These are phyloP conservation scores for Vimba vimba DNA, from an alignment of 2,113 vertebrate genomes.

Conservation along the genomic window DNA sequence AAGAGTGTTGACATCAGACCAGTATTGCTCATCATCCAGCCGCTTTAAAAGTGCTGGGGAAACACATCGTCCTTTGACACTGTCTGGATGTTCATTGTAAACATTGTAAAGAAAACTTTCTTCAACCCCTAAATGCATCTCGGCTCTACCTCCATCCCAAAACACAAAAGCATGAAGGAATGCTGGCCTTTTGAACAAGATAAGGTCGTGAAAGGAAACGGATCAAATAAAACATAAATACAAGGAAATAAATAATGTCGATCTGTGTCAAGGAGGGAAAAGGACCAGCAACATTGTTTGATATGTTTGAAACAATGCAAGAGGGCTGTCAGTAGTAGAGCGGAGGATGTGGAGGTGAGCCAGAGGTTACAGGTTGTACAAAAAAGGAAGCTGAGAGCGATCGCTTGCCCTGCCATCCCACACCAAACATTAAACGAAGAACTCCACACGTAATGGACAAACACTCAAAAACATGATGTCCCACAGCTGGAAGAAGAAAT, in stretches of 20 bases:
- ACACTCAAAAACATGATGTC: constrained; percentile 2
- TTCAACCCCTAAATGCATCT: constrained; percentile 48
- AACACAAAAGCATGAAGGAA: constrained; percentile 40
- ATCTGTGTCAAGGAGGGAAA: constrained; percentile 22
- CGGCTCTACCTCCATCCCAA: constrained; percentile 44
- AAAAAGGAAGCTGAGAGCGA: constrained; percentile 5
- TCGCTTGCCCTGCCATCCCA: constrained; percentile 16
- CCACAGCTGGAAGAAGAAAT: constrained; percentile 30
- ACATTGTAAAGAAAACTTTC: constrained; percentile 50
- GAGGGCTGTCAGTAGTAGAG: constrained; percentile 57
- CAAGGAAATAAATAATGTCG: constrained; percentile 55
- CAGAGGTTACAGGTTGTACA: constrained; percentile 45
- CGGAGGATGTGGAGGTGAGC: constrained; percentile 30
- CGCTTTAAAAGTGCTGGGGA: constrained; percentile 46
- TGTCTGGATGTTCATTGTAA: constrained; percentile 52
- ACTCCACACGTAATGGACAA: constrained; percentile 16
- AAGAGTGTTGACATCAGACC: constrained; percentile 54
- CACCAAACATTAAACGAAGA: constrained; percentile 3
- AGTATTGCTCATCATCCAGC: constrained; percentile 56
- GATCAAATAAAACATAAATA: constrained; percentile 56
- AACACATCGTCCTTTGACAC: constrained; percentile 36
- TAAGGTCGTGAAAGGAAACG: background rate
- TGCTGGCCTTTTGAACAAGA: constrained; percentile 28
- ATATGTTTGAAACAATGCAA: constrained; percentile 30
- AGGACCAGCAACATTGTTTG: constrained; percentile 36